Evolutionary conservation across 2,888 invertebrate genomes (phyloP).

Genomic region (Xestia rhomboidea): DNA sequence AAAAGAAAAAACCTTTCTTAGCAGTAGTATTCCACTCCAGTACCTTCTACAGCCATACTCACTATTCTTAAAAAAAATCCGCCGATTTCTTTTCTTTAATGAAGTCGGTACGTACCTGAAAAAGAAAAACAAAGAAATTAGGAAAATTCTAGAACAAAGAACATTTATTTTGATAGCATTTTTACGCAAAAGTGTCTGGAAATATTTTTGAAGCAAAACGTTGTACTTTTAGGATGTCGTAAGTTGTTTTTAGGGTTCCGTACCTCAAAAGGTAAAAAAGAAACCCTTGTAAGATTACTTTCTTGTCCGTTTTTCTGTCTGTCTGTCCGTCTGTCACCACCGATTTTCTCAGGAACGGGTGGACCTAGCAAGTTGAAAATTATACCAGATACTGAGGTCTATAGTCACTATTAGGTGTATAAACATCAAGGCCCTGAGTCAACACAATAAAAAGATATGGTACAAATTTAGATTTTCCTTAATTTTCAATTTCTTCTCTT

Average conservation of each 20-base stretch:
- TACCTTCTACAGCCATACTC: constrained; percentile 22
- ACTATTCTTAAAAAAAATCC: constrained; percentile 8
- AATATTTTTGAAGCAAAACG: constrained; percentile 28
- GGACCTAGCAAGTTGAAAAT: too few species aligned
- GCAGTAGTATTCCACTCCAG: background rate
- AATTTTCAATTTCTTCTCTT: too few species aligned
- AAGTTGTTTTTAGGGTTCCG: constrained; percentile 40
- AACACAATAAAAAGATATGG: too few species aligned
- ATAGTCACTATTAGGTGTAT: too few species aligned
- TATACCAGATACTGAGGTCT: too few species aligned
- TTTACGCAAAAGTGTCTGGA: constrained; percentile 35
- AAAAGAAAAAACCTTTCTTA: constrained; percentile 4
- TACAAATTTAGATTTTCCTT: too few species aligned
- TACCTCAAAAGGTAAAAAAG: too few species aligned
- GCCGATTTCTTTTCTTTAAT: constrained; percentile 24
- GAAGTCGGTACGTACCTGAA: constrained; percentile 62
- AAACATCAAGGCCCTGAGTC: too few species aligned
- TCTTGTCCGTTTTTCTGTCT: too few species aligned
- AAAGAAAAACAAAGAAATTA: constrained; percentile 53
- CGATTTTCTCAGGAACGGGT: too few species aligned
- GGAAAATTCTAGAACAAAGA: constrained; percentile 26
- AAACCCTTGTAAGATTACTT: too few species aligned
- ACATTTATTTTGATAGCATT: constrained; percentile 26
- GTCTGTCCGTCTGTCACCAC: too few species aligned
- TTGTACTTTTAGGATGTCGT: constrained; percentile 26